Base-by-base conservation (phyloP, 2,888 invertebrate species). In the Sussaba pulchella region DNA sequence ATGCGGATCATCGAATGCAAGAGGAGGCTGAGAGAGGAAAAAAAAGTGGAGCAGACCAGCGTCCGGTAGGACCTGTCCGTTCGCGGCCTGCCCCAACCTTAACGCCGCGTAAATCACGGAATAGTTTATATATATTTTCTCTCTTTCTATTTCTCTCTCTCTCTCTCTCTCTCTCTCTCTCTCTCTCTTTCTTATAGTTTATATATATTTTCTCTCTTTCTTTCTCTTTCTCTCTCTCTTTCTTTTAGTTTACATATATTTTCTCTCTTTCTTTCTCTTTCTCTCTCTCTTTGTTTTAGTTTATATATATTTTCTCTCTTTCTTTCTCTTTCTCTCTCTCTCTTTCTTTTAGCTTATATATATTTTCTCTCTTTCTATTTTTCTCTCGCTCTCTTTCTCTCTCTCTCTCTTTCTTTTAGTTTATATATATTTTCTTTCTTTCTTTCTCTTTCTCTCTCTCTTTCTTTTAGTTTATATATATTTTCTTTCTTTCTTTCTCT, bases 101-200 rank as follows among this genome's bases (percentile, higher is more conserved):
- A 64, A 64, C 39, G 50, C 59, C 26, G 43, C 61, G 67, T 79
- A 74, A 70, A 79, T 79, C 74, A 74, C 8, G 21, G 31, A 2
- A 0, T 24, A 39, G 43, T 41, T 70, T 47, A 63, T 31, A 5
- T 1, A 0, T 24, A 41, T 52, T 41, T 64, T 47, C 54, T 79
- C 45, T 19, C 43, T 43, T n/a, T 8, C 14, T 26, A 24, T 59
- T 12, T 61, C 10, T 19, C 41, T 45, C n/a, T n/a, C n/a, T n/a
- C n/a, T n/a, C n/a, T n/a, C n/a, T n/a, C n/a, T n/a, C n/a, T n/a
- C n/a, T n/a, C n/a, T n/a, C n/a, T n/a, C n/a, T n/a, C n/a, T n/a
- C n/a, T n/a, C n/a, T n/a, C n/a, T n/a, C n/a, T n/a, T n/a, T n/a
- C n/a, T n/a, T n/a, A 0, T 24, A 39, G 43, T 41, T 70, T 47